These are phyloP conservation scores for Drosophila falleni DNA, from an alignment of 2,888 invertebrate species.

Conservation along the genomic window DNA sequence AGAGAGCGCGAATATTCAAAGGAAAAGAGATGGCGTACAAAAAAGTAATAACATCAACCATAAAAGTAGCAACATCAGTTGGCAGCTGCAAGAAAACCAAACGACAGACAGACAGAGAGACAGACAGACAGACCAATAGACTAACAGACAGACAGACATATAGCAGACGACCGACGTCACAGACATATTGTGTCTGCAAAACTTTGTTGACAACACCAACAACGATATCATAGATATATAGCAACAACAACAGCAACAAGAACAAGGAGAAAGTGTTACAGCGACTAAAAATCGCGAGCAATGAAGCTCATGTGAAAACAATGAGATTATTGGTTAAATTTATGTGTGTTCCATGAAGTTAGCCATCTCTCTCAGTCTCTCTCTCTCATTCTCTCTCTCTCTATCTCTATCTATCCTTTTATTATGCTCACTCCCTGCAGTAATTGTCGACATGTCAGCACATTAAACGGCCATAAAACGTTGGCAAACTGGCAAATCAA, in stretches of 20 bases:
- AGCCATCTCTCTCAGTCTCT: neutral
- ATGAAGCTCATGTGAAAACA: slow-evolving; percentile 73
- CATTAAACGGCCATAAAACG: slow-evolving; percentile 75
- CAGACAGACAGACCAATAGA: slow-evolving; percentile 7
- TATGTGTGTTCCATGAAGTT: slow-evolving; percentile 61
- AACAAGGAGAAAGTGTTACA: slow-evolving; percentile 51
- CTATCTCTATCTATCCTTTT: neutral
- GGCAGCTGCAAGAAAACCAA: slow-evolving; percentile 70
- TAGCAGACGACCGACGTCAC: slow-evolving; percentile 46
- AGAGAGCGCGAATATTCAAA: slow-evolving; percentile 19
- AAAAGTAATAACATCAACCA: slow-evolving; percentile 76
- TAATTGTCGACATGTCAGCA: slow-evolving; percentile 77
- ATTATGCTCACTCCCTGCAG: slow-evolving; percentile 8
- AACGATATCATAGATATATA: slow-evolving; percentile 17
- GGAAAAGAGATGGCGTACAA: slow-evolving; percentile 20
- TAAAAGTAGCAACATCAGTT: slow-evolving; percentile 79
- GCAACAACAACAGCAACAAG: slow-evolving; percentile 57
- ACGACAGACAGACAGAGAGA: slow-evolving; percentile 36
- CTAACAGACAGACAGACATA: slow-evolving; percentile 31
- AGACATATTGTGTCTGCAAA: slow-evolving; percentile 76
- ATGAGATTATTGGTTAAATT: slow-evolving; percentile 75
- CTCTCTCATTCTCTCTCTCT: neutral
- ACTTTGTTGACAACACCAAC: slow-evolving; percentile 70
- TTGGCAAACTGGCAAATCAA: slow-evolving; percentile 69
- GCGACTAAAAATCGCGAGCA: slow-evolving; percentile 61